Evolutionary conservation across 2,797 vertebrate species (phyloP), one percentile per base, ranked within the genome.

Genomic region (Staurois parvus): DNA sequence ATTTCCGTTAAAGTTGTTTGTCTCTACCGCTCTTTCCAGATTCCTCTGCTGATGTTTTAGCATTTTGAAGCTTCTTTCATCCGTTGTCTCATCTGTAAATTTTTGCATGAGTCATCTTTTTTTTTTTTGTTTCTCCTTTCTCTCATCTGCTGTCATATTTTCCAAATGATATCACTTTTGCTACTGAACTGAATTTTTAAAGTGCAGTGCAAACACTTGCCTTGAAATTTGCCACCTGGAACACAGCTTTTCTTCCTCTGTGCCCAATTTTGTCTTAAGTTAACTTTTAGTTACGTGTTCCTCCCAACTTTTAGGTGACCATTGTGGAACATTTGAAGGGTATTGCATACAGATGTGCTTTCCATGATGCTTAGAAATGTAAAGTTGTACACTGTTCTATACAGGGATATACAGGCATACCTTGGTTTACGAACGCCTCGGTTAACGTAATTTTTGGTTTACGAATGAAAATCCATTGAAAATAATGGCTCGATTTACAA

Each of bases 101-200:
- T 76, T 85, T 72, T 34, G 29, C 28, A 76, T 76, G 84, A 81
- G 64, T 85, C 79, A 85, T 81, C 64, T 34, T 34, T 37, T 37
- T 37, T 37, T 64, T 56, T 86, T 76, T 86, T 66, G 45, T 5
- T 64, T 73, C 30, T 45, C 24, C 19, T 30, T 13, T 69, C 29
- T 82, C 29, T 78, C 64, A 80, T 85, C 72, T 68, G 28, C 69
- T 76, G 76, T 85, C 28, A 70, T 70, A 76, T 86, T 77, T 82
- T 79, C 2, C 19, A 77, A 66, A 77, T 52, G 24, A 37, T 82
- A 34, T 72, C 74, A 17, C 40, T 82, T 86, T 86, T 76, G 19
- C 72, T 82, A n/a, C 66, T 64, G 28, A 77, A 34, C 73, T 72
- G 67, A 82, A 82, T 78, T 66, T 73, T 40, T 66, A 66, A 86